Percentiles rank a stretch among this genome's conserved stretches.
These are phyloP conservation scores for Apaloderma vittatum DNA, from an alignment of 2,113 vertebrate genomes.

Conservation along the genomic window DNA sequence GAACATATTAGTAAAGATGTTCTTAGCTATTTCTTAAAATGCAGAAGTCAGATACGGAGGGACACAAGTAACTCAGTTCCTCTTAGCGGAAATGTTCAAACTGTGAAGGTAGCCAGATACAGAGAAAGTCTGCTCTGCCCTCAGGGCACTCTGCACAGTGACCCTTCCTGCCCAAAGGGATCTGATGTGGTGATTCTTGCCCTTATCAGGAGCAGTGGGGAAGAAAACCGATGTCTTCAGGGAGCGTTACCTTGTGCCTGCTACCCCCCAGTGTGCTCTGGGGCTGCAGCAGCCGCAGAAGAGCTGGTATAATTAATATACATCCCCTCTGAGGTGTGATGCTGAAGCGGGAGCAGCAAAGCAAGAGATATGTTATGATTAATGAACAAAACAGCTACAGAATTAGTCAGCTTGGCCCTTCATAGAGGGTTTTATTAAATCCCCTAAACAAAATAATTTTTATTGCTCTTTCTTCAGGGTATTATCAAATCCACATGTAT, in stretches of 20 bases:
- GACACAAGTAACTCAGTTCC: neutral
- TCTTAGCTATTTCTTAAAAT: slow-evolving; percentile 14
- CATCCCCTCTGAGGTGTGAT: neutral
- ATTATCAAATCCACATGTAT: neutral
- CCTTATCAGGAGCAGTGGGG: neutral
- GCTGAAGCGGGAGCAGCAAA: neutral
- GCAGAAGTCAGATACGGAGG: neutral
- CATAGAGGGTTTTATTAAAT: neutral
- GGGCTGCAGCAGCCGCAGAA: neutral
- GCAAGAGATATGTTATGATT: neutral
- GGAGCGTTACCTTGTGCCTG: neutral
- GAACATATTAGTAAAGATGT: neutral
- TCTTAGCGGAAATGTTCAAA: neutral
- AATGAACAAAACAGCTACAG: neutral
- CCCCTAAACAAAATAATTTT: no score
- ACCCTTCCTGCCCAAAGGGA: neutral
- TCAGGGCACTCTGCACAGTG: neutral
- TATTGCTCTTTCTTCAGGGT: no score
- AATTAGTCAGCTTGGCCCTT: neutral
- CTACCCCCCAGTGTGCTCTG: neutral
- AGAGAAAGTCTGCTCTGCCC: neutral
- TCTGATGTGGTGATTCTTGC: neutral
- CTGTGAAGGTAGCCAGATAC: neutral
- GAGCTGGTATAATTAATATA: neutral
- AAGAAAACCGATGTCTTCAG: neutral